Evolutionary conservation across 2,113 vertebrate genomes (phyloP), one percentile per base, ranked within the genome.

Genomic region (Phaetusa simplex): DNA sequence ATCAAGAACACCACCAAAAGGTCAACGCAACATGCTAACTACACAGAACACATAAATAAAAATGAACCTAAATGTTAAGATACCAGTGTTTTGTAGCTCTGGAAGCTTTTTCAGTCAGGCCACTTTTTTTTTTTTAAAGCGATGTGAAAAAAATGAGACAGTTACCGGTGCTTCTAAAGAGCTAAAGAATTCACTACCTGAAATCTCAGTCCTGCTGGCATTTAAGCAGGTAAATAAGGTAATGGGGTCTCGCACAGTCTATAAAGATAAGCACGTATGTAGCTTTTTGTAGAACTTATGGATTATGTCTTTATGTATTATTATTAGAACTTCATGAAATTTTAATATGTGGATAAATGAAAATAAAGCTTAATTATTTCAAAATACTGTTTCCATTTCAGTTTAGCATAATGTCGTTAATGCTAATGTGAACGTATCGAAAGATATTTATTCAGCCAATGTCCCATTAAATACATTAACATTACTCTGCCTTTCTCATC

Each of bases 281-380:
- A 55, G 18, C 21, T 40, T 40, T 83, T 89, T 45, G 23, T 67
- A 61, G 49, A 84, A 86, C 30, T 78, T 91, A 74, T 20, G 55
- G 72, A 64, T 92, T 90, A 69, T 59, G 17, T 82, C 73, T 79
- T 76, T 86, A 76, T 82, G 34, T 59, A 73, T 71, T 81, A 72
- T 67, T 93, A 88, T 88, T 93, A 93, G 56, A 82, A 93, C 56
- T 73, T 72, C 70, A 89, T 95, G 40, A 91, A 91, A 80, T 87
- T 90, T 94, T 94, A 95, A 87, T 86, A 79, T 69, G 70, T 66
- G 53, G 27, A 45, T 93, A 93, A 97, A 95, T 91, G 66, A 95
- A 95, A 94, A 94, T 95, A 91, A 94, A 91, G 94, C 29, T 90
- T 93, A 93, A 94, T 92, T 95, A 94, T 94, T 95, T 95, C 84